Base-by-base conservation (phyloP, 2,113 vertebrate genomes). In the Egretta garzetta region DNA sequence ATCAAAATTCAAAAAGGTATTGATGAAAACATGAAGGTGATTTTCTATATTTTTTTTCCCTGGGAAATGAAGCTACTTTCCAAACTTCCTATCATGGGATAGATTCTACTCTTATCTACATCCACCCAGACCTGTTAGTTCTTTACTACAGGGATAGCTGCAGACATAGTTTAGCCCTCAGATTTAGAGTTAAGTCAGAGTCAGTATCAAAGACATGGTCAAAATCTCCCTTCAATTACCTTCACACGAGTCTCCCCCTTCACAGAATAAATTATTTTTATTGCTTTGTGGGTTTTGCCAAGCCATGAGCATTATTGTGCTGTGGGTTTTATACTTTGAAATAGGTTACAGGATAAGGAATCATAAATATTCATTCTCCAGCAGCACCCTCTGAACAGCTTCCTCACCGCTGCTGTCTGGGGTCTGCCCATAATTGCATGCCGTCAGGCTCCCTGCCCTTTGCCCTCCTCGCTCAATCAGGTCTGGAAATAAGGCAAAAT, bases 361-460 rank as follows among this genome's bases (percentile, higher is more conserved):
- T 86, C 88, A 95, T 95, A 97, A 95, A 87, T 90, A 92, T 94
- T 97, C 64, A 87, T 95, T 71, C 66, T 81, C 74, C 8, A 77
- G 43, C 56, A 90, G 10, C 82, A 67, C 80, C 76, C 39, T 91
- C 80, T 43, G 70, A 90, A 70, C 52, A 62, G 22, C 80, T 62
- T 93, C 75, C 43, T 93, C 59, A 35, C 41, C 0, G 16, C 43
- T 88, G 66, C 82, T 89, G 39, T n/a, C 90, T 80, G 63, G 32
- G 39, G 41, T 85, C 50, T 90, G 56, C 59, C 53, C 60, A 76
- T 77, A 96, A 92, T 92, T 59, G 3, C 12, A 18, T 66, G 28
- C 92, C 0, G 5, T 74, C 82, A 95, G 73, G 37, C 53, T 94
- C 23, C 62, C 74, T 96, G 86, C 56, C 93, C 67, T 86, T 71